Percentiles rank a stretch among this genome's conserved stretches.
Evolutionary conservation across 2,888 invertebrate species (phyloP).

Genomic region (Acronicta psi): DNA sequence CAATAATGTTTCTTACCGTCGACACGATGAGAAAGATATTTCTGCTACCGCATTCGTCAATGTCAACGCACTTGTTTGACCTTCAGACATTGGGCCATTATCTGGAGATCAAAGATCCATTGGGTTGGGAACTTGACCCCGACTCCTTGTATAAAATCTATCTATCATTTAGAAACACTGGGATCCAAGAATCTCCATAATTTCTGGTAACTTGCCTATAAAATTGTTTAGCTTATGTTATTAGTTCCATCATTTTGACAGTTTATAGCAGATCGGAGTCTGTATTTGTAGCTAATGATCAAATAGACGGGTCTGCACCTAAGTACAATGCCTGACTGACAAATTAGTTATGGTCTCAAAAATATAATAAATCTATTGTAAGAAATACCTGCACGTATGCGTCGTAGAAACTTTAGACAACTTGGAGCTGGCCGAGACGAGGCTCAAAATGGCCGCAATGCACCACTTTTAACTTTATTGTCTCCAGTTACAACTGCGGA

Average conservation of each 20-base stretch:
- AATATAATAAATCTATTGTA: conserved; percentile 48
- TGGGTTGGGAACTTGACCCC: conserved; percentile 21
- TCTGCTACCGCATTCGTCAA: conserved; percentile 8
- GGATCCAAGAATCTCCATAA: too few relatives aligned
- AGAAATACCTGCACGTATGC: conserved; percentile 22
- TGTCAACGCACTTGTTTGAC: conserved; percentile 32
- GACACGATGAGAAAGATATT: conserved; percentile 7
- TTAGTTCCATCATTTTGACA: too few relatives aligned
- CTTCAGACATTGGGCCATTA: conserved; percentile 32
- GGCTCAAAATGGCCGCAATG: conserved; percentile 16
- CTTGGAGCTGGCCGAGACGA: conserved; percentile 4
- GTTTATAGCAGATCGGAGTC: too few relatives aligned
- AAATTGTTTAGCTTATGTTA: neutral
- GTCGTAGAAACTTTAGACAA: conserved; percentile 2
- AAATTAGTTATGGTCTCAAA: conserved; percentile 39
- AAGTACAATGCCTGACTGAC: conserved; percentile 19
- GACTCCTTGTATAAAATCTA: conserved; percentile 3
- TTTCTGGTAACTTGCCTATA: neutral
- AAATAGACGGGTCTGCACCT: neutral
- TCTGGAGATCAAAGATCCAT: conserved; percentile 33
- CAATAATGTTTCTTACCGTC: neutral
- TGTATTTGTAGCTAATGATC: too few relatives aligned
- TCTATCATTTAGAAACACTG: conserved; percentile 10
- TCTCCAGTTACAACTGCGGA: conserved; percentile 5
- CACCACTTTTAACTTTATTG: conserved; percentile 21